Conservation (phyloP, 2,797 vertebrate genomes). For the Diplodus puntazzo region DNA sequence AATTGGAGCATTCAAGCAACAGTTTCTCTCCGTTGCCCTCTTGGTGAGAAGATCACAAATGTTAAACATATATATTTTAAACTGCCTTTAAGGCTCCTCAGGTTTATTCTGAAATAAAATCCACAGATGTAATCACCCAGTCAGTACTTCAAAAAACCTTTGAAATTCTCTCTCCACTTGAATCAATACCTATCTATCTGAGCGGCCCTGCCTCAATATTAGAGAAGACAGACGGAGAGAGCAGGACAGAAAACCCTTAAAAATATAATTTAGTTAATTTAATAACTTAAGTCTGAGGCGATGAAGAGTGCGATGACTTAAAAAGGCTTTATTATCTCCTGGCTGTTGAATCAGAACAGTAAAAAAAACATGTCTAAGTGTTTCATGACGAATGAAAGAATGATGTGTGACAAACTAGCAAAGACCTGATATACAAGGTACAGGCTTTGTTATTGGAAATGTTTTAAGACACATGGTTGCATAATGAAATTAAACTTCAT, state of each 20-base stretch:
- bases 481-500: too few relatives aligned
- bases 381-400: too few relatives aligned
- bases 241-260: not conserved
- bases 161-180: not conserved
- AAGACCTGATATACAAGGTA: too few relatives aligned
- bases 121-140: not conserved
- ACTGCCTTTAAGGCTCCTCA: not conserved
- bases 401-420: too few relatives aligned
- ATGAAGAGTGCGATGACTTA: too few relatives aligned
- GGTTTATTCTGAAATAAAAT: not conserved
- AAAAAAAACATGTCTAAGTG: too few relatives aligned
- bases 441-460: too few relatives aligned
- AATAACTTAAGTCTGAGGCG: too few relatives aligned
- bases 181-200: conserved; percentile 1
- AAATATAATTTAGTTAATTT: too few relatives aligned
- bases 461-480: too few relatives aligned
- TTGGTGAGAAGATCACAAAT: not conserved
- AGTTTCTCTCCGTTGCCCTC: not conserved
- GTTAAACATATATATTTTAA: not conserved
- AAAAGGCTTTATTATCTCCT: too few relatives aligned
- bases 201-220: not conserved
- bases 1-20: not conserved
- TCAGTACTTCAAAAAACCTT: not conserved
- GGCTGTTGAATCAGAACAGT: too few relatives aligned
- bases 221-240: not conserved